Evolutionary conservation across 1,140 invertebrate genomes (phyloP).

Genomic region (Hestina assimilis): DNA sequence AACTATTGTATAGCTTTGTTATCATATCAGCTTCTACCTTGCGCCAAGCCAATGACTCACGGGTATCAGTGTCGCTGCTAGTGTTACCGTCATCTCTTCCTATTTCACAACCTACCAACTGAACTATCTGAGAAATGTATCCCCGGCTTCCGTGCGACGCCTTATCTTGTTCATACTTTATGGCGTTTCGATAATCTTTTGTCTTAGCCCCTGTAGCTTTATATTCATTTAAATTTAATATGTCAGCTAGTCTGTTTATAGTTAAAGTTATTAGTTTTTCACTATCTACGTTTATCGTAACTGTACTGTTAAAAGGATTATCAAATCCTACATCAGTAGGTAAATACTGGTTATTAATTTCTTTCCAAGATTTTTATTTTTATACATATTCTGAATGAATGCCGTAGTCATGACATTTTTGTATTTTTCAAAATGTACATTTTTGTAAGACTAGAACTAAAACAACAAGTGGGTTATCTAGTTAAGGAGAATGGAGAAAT

Average conservation of each 20-base stretch:
- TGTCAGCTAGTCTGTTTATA: neutral
- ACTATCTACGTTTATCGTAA: no score
- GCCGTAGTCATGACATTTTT: no score
- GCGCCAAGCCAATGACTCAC: constrained; percentile 39
- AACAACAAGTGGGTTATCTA: no score
- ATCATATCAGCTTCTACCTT: constrained; percentile 17
- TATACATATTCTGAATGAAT: no score
- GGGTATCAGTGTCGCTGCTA: constrained; percentile 54
- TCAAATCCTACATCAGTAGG: no score
- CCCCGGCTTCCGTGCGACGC: constrained; percentile 8
- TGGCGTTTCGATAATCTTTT: constrained; percentile 18
- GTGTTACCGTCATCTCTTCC: constrained; percentile 59
- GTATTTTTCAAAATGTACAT: no score
- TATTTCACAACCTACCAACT: constrained; percentile 47
- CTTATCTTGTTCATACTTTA: constrained; percentile 18
- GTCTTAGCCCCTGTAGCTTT: neutral
- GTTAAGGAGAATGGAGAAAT: no score
- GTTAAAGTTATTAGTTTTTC: neutral
- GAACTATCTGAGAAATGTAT: constrained; percentile 19
- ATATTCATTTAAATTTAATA: neutral
- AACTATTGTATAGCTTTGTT: neutral
- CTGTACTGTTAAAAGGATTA: no score
- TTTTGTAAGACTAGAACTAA: no score
- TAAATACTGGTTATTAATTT: no score
- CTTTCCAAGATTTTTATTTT: no score